Evolutionary conservation across 2,888 invertebrate genomes (phyloP), one percentile per base, ranked within the genome.

Genomic region (Bellardia bayeri): DNA sequence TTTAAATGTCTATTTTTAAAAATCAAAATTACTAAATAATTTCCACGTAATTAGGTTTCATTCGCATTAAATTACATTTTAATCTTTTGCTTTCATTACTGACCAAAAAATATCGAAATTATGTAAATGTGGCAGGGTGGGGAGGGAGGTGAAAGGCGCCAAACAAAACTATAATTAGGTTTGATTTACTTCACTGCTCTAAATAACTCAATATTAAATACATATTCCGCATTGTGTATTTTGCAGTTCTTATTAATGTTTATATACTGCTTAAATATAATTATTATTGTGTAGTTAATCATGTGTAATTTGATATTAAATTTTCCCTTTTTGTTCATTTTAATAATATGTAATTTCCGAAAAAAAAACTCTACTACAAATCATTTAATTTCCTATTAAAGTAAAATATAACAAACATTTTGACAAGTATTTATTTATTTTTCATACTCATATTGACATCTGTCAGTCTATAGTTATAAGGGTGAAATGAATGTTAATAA

Each of bases 261-360:
- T 23, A 23, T 23, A 23, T 64, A 64, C 1, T 9, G 16, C 16
- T 16, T 9, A 8, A 40, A 64, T 16, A 40, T 64, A 64, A 64
- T 40, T 40, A 9, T 16, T 64, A 16, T 64, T 16, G 6, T 61
- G 61, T 64, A 66, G 40, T 76, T 42, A 63, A 63, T 66, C 54
- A 66, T 66, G 23, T 54, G 76, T 40, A 14, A 64, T 66, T 54
- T 76, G 40, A 40, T 66, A 63, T 74, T 33, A 56, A 56, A 56
- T 42, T 37, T 2, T 13, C 45, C 16, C 45, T 61, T 23, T 56
- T 40, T 42, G 40, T 42, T 63, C 16, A 13, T 49, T 75, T 16
- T 11, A 33, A 63, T 63, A 45, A n/a, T 51, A n/a, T 6, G 6
- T 56, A 23, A 3, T n/a, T 13, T 14, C 11, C 2, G 4, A 61